Percentiles rank a stretch among this genome's conserved stretches.
Evolutionary conservation across 2,113 vertebrate genomes (phyloP).

Genomic region (Proteles cristata): DNA sequence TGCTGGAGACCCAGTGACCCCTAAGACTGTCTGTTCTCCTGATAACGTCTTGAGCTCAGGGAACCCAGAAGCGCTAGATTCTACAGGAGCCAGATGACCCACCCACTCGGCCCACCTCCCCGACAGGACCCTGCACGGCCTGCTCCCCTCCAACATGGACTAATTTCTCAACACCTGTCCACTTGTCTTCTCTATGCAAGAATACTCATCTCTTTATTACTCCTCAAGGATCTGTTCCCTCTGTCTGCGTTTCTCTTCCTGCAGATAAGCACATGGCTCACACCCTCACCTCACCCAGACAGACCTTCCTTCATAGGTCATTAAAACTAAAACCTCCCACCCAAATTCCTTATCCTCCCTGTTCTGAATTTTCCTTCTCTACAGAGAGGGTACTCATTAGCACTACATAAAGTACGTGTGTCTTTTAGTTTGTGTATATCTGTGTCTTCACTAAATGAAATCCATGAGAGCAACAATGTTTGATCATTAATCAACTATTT

Average conservation of each 20-base stretch:
- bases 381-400: background rate
- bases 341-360: background rate
- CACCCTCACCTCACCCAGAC: background rate
- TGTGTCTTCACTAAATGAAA: background rate
- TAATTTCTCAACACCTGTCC: background rate
- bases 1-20: background rate
- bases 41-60: background rate
- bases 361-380: background rate
- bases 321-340: background rate
- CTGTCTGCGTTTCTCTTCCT: background rate
- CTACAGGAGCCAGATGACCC: no score
- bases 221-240: background rate
- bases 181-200: background rate
- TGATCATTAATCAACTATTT: background rate
- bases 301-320: background rate
- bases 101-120: no score
- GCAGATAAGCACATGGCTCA: background rate
- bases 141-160: background rate
- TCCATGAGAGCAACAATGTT: background rate
- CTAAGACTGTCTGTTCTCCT: background rate
- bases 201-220: background rate
- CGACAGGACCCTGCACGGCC: background rate
- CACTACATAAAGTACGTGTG: background rate
- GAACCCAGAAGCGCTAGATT: background rate
- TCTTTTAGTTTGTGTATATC: background rate